A percentile compares a stretch with the other conserved stretches of the same genome.
Conservation (phyloP, 2,113 vertebrate species). For the Osmerus eperlanus region DNA sequence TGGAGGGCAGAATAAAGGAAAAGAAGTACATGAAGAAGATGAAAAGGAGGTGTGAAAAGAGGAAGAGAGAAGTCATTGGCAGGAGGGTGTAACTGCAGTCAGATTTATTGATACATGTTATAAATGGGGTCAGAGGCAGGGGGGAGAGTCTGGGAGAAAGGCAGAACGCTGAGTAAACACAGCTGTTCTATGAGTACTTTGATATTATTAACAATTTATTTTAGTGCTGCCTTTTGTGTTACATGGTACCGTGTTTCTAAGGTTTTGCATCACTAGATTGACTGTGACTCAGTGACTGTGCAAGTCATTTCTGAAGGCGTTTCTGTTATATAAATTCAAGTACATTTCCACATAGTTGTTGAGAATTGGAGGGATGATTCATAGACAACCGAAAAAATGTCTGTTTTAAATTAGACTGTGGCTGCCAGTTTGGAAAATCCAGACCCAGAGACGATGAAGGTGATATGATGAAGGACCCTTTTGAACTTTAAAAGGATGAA, state of each 20-base stretch:
- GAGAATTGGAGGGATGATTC: background rate
- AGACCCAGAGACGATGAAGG: too few species aligned
- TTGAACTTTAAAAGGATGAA: background rate
- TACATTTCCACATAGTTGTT: background rate
- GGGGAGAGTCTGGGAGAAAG: background rate
- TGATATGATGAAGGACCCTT: background rate
- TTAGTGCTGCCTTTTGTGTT: background rate
- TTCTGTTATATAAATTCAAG: too few species aligned
- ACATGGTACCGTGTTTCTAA: background rate
- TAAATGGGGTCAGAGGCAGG: conserved; percentile 19
- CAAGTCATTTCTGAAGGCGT: too few species aligned
- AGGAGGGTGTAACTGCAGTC: background rate
- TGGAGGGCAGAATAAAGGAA: background rate
- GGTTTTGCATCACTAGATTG: background rate
- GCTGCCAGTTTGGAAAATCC: too few species aligned
- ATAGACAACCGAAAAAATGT: background rate
- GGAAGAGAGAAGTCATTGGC: background rate
- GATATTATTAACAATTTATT: background rate
- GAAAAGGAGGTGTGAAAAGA: conserved; percentile 4
- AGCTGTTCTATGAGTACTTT: too few species aligned
- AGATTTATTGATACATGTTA: conserved; percentile 17
- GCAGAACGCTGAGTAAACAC: background rate
- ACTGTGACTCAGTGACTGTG: too few species aligned
- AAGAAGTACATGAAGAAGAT: background rate
- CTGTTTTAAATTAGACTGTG: too few species aligned